Percentiles rank a stretch among this genome's conserved stretches.
Evolutionary conservation across 2,888 invertebrate genomes (phyloP).

Genomic region (Ectemnius lituratus): DNA sequence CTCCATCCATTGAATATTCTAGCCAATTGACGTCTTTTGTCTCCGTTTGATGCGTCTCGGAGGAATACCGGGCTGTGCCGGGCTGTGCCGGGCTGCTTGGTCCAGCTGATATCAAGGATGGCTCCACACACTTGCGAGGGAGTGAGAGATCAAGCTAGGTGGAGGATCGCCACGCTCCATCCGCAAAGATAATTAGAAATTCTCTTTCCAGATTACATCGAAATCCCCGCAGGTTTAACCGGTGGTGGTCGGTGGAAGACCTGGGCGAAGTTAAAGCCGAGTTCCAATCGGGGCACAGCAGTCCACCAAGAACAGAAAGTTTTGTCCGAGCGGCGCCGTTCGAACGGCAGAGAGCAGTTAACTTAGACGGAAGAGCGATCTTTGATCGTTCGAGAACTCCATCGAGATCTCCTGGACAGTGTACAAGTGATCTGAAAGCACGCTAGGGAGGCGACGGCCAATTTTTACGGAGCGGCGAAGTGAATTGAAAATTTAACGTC

Average conservation of each 20-base stretch:
- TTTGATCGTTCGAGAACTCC: neutral
- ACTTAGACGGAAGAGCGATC: neutral
- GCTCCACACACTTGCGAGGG: constrained; percentile 3
- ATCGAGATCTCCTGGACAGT: neutral
- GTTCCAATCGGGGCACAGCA: constrained; percentile 34
- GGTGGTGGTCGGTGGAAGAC: constrained; percentile 71
- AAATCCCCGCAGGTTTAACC: constrained; percentile 66
- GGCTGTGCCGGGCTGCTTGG: neutral
- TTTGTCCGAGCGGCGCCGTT: constrained; percentile 55
- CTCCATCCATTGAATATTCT: constrained; percentile 34
- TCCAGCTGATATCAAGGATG: constrained; percentile 6
- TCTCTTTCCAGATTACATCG: constrained; percentile 70
- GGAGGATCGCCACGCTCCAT: constrained; percentile 19
- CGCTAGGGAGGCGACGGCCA: neutral
- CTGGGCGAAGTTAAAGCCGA: constrained; percentile 58
- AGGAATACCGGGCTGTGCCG: constrained; percentile 3
- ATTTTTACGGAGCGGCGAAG: neutral
- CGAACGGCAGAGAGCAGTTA: too few relatives aligned
- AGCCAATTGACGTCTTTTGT: constrained; percentile 19
- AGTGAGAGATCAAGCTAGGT: neutral
- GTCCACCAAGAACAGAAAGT: constrained; percentile 63
- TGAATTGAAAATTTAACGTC: constrained; percentile 41
- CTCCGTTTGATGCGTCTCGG: neutral
- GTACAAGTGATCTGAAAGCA: neutral
- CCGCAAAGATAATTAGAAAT: constrained; percentile 71